Percentiles rank a stretch among this genome's conserved stretches.
Conservation (phyloP, 1,140 invertebrate species). For the Philopotamus ludificatus region DNA sequence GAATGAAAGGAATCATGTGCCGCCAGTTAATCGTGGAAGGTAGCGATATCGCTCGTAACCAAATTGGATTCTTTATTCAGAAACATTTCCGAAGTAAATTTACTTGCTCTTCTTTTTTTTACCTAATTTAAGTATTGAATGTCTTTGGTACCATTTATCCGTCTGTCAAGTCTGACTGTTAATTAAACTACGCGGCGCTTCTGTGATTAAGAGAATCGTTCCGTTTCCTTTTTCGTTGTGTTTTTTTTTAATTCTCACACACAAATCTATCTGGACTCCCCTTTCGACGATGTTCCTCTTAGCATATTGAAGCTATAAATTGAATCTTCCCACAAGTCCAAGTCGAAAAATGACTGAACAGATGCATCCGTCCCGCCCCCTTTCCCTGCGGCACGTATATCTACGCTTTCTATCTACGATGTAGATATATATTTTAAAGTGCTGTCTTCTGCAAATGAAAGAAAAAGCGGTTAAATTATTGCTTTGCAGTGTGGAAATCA, state of each 20-base stretch:
- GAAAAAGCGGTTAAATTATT: background rate
- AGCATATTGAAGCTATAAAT: conserved; percentile 19
- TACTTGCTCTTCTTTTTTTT: background rate
- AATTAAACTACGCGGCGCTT: background rate
- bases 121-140: too few relatives aligned
- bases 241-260: conserved; percentile 10
- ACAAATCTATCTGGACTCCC: background rate
- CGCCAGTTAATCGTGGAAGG: background rate
- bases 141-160: background rate
- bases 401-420: background rate
- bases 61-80: background rate
- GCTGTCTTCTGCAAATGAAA: background rate
- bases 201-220: background rate
- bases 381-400: background rate
- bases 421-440: background rate
- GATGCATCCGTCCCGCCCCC: conserved; percentile 22
- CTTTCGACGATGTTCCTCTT: too few relatives aligned
- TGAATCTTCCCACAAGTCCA: conserved; percentile 18
- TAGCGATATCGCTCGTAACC: background rate
- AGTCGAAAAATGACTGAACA: conserved; percentile 25
- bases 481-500: background rate
- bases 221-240: background rate
- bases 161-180: background rate
- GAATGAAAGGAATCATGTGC: background rate
- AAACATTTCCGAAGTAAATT: background rate